Evolutionary conservation across 2,888 invertebrate genomes (phyloP), one percentile per base, ranked within the genome.

Genomic region (Zygothrica quintamaculata): DNA sequence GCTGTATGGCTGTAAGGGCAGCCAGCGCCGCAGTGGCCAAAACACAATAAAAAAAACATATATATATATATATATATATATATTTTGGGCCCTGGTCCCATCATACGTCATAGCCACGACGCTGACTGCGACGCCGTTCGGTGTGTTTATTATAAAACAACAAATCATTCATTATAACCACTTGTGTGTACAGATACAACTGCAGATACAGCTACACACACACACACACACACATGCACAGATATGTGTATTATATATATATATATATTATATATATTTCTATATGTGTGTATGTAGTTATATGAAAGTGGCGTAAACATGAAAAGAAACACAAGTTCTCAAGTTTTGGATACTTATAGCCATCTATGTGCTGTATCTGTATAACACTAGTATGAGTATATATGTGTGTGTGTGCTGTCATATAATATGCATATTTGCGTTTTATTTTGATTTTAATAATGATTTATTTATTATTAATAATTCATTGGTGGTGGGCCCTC

Each of bases 381-480:
- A 22, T 47, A 40, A n/a, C n/a, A n/a, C n/a, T n/a, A n/a, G n/a
- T 44, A 37, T 43, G 16, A 15, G 9, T 52, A 29, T 46, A n/a
- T 25, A 11, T 58, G 26, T 52, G 47, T 64, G 39, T 34, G 22
- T 55, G 34, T 46, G 53, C 64, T 77, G 77, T 84, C 74, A 43
- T 71, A 70, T 84, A 87, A 77, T 87, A 79, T 88, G 84, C 76
- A 87, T 77, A 88, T 88, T 86, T 87, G 85, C 74, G 87, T 81
- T 76, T 79, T 87, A 89, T 86, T 89, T 87, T 88, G 88, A 89
- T 85, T 88, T 88, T 88, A 88, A 88, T 89, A 89, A 84, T 89
- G 89, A 89, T 90, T 90, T 90, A 89, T 89, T 89, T 89, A 88
- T 89, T 88, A 87, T 90, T 88, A 89, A 89, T 89, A 89, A 89